Evolutionary conservation across 2,888 invertebrate genomes (phyloP).

Genomic region (Drosophila ustulata): DNA sequence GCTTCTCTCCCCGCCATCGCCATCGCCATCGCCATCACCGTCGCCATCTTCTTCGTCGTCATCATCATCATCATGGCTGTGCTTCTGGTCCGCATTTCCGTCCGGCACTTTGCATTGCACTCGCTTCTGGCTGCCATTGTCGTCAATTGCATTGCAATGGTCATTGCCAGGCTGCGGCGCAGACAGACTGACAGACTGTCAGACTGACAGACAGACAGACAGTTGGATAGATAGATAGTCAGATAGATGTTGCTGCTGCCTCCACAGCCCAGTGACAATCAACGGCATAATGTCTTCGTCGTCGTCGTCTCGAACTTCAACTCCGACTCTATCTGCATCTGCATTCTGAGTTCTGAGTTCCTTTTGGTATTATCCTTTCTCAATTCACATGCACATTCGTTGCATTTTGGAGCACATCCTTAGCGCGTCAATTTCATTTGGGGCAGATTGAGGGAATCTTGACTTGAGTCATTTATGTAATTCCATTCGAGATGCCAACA

Average conservation of each 20-base stretch:
- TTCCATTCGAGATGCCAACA: constrained; percentile 27
- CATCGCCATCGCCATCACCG: not conserved
- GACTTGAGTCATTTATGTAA: constrained; percentile 32
- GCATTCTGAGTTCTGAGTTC: constrained; percentile 16
- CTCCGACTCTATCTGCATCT: constrained; percentile 4
- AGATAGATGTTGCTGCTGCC: constrained; percentile 8
- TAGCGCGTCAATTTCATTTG: constrained; percentile 27
- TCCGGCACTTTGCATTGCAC: constrained; percentile 63
- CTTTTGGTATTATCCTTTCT: constrained; percentile 24
- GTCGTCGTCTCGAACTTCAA: constrained; percentile 30
- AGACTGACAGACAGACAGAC: not conserved
- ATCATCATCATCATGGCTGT: constrained; percentile 17
- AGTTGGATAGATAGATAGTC: constrained; percentile 6
- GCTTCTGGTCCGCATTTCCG: constrained; percentile 67
- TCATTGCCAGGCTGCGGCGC: constrained; percentile 36
- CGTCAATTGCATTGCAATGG: constrained; percentile 68
- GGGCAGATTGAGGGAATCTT: constrained; percentile 6
- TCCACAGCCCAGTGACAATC: constrained; percentile 35
- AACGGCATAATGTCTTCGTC: constrained; percentile 60
- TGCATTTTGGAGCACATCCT: constrained; percentile 27
- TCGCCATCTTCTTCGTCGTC: constrained; percentile 1
- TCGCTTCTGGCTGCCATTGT: constrained; percentile 56
- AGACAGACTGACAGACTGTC: not conserved
- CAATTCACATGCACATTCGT: constrained; percentile 19
- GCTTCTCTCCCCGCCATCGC: constrained; percentile 1